Conservation (phyloP, 2,888 invertebrate species). For the Pinctada fucata region DNA sequence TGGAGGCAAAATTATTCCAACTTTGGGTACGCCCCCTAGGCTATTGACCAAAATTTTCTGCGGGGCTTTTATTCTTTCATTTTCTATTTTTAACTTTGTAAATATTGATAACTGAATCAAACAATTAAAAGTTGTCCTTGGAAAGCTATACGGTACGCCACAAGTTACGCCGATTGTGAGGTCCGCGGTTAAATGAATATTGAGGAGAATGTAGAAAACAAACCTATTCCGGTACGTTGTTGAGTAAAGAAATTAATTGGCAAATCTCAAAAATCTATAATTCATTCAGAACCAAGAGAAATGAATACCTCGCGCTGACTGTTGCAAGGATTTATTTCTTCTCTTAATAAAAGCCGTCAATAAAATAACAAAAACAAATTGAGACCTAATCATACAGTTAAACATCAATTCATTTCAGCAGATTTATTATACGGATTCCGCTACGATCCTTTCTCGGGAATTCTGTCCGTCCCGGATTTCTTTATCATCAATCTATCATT, state of each 20-base stretch:
- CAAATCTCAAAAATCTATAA: neutral
- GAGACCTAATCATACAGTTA: slow-evolving; percentile 3
- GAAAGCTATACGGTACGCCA: too few relatives aligned
- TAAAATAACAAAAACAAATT: neutral
- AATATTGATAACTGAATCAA: too few relatives aligned
- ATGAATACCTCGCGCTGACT: neutral
- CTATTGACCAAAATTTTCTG: too few relatives aligned
- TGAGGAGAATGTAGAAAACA: neutral
- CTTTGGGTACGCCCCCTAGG: too few relatives aligned
- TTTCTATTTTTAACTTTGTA: too few relatives aligned
- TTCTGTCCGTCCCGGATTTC: neutral
- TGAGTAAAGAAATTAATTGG: slow-evolving; percentile 3
- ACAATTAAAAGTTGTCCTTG: too few relatives aligned
- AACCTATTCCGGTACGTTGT: neutral
- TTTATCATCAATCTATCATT: neutral
- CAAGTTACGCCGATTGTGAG: neutral
- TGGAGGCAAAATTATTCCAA: too few relatives aligned
- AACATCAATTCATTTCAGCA: neutral
- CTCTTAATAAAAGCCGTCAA: neutral
- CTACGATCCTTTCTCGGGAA: neutral
- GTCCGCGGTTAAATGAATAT: neutral
- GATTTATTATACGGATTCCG: neutral
- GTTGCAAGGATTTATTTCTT: neutral
- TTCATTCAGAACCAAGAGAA: neutral
- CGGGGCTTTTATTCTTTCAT: too few relatives aligned